phyloP scores from a whole-genome alignment of 2,797 vertebrate species.

The Eremophila alpestris region DNA sequence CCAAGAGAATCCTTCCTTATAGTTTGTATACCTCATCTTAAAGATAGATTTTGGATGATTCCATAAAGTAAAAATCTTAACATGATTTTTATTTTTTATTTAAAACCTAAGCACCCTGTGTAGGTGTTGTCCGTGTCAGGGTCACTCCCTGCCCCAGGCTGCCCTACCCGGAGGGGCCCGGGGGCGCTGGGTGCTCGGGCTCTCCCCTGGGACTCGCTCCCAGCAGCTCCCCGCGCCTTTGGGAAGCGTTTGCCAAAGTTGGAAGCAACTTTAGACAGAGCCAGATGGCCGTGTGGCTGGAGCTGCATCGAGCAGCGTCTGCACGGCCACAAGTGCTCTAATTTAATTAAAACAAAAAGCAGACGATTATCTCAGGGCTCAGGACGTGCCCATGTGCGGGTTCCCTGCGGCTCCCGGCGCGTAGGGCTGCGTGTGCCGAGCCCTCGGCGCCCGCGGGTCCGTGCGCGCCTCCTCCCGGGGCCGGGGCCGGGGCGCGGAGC shows the following conservation, averaged over 20 bases:
- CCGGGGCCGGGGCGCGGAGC: not conserved
- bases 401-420: conserved; percentile 56
- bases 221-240: conserved; percentile 62
- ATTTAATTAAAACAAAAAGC: conserved; percentile 78
- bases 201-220: not conserved
- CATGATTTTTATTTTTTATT: no score
- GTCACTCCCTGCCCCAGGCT: not conserved
- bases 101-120: not conserved
- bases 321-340: conserved; percentile 61
- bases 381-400: conserved; percentile 25
- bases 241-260: conserved; percentile 68
- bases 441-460: not conserved
- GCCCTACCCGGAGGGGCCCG: not conserved
- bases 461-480: not conserved
- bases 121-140: not conserved
- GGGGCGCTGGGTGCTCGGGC: not conserved
- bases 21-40: not conserved
- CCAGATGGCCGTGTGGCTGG: conserved; percentile 73
- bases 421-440: not conserved
- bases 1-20: not conserved
- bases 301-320: conserved; percentile 59
- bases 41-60: not conserved
- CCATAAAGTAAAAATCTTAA: not conserved
- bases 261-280: conserved; percentile 68
- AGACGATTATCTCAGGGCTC: conserved; percentile 54